Percentiles rank a stretch among this genome's conserved stretches.
Evolutionary conservation across 2,113 vertebrate genomes (phyloP).

Genomic region (Bufo bufo): DNA sequence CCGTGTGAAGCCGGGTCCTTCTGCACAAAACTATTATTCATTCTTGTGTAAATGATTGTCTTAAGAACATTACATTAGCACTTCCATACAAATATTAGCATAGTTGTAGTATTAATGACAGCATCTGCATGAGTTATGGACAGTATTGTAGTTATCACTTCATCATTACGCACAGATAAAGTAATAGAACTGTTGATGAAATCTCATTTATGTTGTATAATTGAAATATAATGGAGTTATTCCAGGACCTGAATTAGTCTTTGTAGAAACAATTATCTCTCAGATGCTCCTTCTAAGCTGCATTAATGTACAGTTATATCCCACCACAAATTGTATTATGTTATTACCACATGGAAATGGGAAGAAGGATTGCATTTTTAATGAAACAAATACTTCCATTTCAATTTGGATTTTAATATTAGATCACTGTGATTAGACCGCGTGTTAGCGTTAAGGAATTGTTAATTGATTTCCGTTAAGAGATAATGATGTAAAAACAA

Average conservation of each 20-base stretch:
- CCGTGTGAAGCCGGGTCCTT: no score
- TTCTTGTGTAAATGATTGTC: neutral
- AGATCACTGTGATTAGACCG: neutral
- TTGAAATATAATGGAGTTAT: constrained; percentile 45
- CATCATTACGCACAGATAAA: constrained; percentile 52
- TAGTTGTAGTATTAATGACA: constrained; percentile 29
- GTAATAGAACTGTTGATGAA: constrained; percentile 49
- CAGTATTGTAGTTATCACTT: constrained; percentile 31
- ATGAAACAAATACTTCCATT: constrained; percentile 25
- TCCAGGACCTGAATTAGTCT: constrained; percentile 36
- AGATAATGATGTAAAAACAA: neutral
- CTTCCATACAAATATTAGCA: constrained; percentile 31
- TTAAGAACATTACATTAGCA: constrained; percentile 1
- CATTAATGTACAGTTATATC: constrained; percentile 29
- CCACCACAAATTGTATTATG: constrained; percentile 33
- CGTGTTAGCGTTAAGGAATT: neutral
- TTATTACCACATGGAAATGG: constrained; percentile 30
- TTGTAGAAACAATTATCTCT: constrained; percentile 52
- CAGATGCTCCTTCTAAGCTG: constrained; percentile 34
- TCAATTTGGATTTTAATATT: neutral
- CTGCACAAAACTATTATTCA: neutral
- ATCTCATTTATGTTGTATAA: constrained; percentile 47
- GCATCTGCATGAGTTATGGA: constrained; percentile 16
- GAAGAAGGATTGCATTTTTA: constrained; percentile 22
- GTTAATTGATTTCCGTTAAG: neutral